Percentiles rank a stretch among this genome's conserved stretches.
phyloP scores from a whole-genome alignment of 2,113 vertebrate genomes.

The Chelonoidis abingdonii region DNA sequence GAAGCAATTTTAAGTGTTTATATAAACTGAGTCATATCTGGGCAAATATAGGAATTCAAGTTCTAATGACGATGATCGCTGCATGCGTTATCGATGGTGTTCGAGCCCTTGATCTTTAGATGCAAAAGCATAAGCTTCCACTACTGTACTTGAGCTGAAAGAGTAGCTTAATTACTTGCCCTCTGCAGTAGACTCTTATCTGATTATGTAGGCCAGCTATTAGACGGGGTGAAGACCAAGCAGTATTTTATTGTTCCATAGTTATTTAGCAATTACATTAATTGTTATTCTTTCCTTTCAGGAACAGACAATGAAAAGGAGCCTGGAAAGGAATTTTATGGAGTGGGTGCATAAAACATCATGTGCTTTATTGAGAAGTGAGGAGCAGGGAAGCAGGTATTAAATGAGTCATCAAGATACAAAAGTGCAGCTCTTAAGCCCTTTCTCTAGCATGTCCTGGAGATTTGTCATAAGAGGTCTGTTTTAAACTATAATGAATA shows the following conservation, averaged over 20 bases:
- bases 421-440: not conserved
- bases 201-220: not conserved
- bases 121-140: not conserved
- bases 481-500: not conserved
- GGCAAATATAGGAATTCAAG: not conserved
- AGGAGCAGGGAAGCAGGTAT: conserved; percentile 56
- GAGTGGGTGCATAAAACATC: conserved; percentile 13
- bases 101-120: not conserved
- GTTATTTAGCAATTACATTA: not conserved
- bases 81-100: not conserved
- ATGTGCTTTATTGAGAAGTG: not conserved
- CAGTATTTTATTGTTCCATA: not conserved
- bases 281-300: conserved; percentile 23
- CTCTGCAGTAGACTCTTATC: not conserved
- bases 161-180: not conserved
- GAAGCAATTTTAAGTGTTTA: not conserved
- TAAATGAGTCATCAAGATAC: not conserved
- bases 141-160: not conserved
- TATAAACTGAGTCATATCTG: not conserved
- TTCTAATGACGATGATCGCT: not conserved
- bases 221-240: not conserved
- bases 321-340: not conserved
- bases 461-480: not conserved
- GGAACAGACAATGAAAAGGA: not conserved
- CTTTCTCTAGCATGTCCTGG: not conserved